Percentiles rank a stretch among this genome's conserved stretches.
phyloP scores from a whole-genome alignment of 2,888 invertebrate species.

The Sinelater perroti region DNA sequence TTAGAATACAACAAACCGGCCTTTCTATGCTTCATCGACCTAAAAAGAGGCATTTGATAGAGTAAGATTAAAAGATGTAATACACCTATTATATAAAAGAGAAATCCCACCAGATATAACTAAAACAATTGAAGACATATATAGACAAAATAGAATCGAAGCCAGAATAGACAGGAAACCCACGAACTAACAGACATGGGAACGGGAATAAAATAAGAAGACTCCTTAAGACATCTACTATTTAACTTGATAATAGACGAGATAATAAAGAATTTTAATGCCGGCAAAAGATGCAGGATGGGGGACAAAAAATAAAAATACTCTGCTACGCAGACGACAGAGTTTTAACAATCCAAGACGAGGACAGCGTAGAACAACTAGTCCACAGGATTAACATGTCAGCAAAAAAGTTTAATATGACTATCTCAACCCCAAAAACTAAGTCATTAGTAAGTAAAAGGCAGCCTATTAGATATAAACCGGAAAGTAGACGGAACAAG shows the following conservation, averaged over 20 bases:
- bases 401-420: constrained; percentile 3
- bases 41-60: constrained; percentile 2
- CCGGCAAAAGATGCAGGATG: not conserved
- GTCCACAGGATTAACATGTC: not conserved
- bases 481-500: not conserved
- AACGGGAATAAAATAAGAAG: constrained; percentile 32
- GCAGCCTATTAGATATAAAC: no score
- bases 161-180: constrained; percentile 17
- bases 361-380: not conserved
- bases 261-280: no score
- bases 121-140: constrained; percentile 28
- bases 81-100: not conserved
- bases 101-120: constrained; percentile 17
- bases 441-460: constrained; percentile 5
- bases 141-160: constrained; percentile 23
- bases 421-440: not conserved
- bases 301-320: constrained; percentile 6
- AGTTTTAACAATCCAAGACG: not conserved
- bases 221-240: constrained; percentile 32
- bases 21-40: not conserved
- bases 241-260: no score
- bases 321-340: not conserved
- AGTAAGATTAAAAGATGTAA: constrained; percentile 10
- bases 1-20: constrained; percentile 17
- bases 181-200: constrained; percentile 18